These are phyloP conservation scores for Drosophila lacertosa DNA, from an alignment of 1,140 invertebrate genomes.

Conservation along the genomic window DNA sequence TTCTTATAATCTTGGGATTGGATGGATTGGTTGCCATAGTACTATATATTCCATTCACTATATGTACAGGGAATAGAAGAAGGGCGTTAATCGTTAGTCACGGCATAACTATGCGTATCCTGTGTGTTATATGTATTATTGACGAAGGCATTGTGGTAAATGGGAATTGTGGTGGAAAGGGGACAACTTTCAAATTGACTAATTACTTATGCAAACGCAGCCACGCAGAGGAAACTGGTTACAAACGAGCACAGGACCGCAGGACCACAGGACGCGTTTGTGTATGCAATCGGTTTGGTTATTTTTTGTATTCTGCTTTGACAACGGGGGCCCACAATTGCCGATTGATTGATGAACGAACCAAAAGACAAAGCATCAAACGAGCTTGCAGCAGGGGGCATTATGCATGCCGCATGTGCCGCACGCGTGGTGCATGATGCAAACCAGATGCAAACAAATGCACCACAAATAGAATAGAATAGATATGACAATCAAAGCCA, in stretches of 20 bases:
- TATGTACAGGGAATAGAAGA: too few relatives aligned
- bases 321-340: constrained; percentile 46
- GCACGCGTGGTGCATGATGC: not conserved
- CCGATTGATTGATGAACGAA: constrained; percentile 47
- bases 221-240: constrained; percentile 26
- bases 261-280: constrained; percentile 16
- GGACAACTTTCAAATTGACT: constrained; percentile 45
- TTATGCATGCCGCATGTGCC: not conserved
- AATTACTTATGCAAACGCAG: constrained; percentile 68
- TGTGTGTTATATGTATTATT: too few relatives aligned
- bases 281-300: constrained; percentile 47
- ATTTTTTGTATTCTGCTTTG: constrained; percentile 33
- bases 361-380: constrained; percentile 27
- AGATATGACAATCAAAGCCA: not conserved
- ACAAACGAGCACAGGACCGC: constrained; percentile 17
- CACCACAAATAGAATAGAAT: not conserved
- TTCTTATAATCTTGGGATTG: too few relatives aligned
- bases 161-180: too few relatives aligned
- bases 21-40: too few relatives aligned
- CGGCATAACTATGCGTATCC: too few relatives aligned
- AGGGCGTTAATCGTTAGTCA: too few relatives aligned
- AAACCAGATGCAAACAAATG: too few relatives aligned
- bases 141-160: too few relatives aligned
- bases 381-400: not conserved
- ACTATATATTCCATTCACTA: too few relatives aligned